Base-by-base conservation (phyloP, 2,113 vertebrate species). In the Suncus etruscus region DNA sequence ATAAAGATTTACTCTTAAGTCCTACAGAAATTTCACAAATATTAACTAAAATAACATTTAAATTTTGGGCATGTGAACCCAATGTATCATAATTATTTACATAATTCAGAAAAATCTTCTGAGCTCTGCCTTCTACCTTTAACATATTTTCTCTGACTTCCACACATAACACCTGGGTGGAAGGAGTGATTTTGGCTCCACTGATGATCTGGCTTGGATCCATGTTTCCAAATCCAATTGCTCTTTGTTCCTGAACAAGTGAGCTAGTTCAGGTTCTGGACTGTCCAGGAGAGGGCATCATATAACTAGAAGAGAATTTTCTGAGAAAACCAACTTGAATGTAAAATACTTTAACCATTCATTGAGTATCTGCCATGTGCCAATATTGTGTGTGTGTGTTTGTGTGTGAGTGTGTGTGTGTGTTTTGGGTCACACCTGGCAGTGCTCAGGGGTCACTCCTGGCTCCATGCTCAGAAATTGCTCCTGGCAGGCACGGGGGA, bases 201-300 rank as follows among this genome's bases (percentile, higher is more conserved):
- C 18, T 61, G 18, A 29, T 66, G 39, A 32, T 32, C 27, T 75
- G 63, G 54, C 47, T 90, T 48, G 86, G n/a, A 87, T 48, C 79
- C 82, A 91, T 68, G 63, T 14, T 88, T 16, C 86, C 75, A 32
- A 78, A 73, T 79, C 4, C 3, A 24, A 6, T 14, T 27, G 27
- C 66, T 14, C 9, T 61, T 86, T 11, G 66, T 63, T 78, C 54
- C 61, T 29, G 72, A 88, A 63, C 47, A 77, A 74, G 22, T 25
- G 58, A 63, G 14, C 61, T 92, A 83, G 86, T 27, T 48, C 22
- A 78, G 27, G 12, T 32, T 77, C 50, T 77, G 32, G 29, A 75
- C 14, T 81, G 32, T 76, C 89, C 91, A 95, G 93, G 22, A 95
- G 72, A 61, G 88, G 94, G 91, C 87, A 86, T 72, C 65, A 89